Evolutionary conservation across 2,888 invertebrate genomes (phyloP), one percentile per base, ranked within the genome.

Genomic region (Chymomyza procnemis): DNA sequence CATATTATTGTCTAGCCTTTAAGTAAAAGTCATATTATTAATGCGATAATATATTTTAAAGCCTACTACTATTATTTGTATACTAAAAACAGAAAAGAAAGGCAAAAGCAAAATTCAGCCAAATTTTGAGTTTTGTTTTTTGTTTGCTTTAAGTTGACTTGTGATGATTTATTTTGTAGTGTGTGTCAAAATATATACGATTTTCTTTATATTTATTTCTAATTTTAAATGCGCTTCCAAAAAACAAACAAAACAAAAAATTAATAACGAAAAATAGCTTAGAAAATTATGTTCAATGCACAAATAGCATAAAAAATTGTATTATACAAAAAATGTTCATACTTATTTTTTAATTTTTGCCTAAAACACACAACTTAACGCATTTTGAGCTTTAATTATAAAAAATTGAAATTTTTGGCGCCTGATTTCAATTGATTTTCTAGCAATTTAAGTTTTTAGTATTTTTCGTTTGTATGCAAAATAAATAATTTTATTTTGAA

Each of bases 1-100:
- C 67, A 41, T 54, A 54, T 54, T 21, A 8, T 54, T 18, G 18
- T 54, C 9, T 54, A 54, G 54, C 21, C 22, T 14, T 68, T 81
- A 81, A 81, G 85, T 82, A 76, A 61, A 74, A 77, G 85, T 79
- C 85, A 84, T 84, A 81, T 67, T 84, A 66, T 80, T 79, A 80
- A 80, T 71, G 74, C 55, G n/a, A n/a, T n/a, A 74, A 72, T 68
- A 54, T 12, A 54, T 54, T 26, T 26, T 21, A 54, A 21, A 18
- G 63, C 16, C 54, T 14, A 58, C 34, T 46, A 34, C 34, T 16
- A 58, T n/a, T 12, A 63, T 50, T 26, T 46, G 62, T 66, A 52
- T n/a, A n/a, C n/a, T n/a, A n/a, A n/a, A n/a, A n/a, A n/a, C n/a
- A n/a, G n/a, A n/a, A n/a, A n/a, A n/a, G n/a, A 41, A 34, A 57